Percentiles rank a stretch among this genome's conserved stretches.
phyloP scores from a whole-genome alignment of 2,888 invertebrate species.

The Atrina japonica region DNA sequence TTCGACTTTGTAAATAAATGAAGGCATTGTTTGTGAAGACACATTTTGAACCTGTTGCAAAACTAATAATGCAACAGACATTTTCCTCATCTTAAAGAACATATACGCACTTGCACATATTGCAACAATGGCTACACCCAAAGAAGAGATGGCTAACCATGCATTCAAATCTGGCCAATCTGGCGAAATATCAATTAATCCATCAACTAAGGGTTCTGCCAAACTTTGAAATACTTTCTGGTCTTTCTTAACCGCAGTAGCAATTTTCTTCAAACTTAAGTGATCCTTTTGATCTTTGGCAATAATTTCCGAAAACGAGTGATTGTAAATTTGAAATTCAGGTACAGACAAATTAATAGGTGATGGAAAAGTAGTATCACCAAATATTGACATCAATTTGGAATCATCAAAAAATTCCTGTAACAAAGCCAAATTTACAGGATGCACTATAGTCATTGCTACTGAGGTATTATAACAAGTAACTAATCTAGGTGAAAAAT shows the following conservation, averaged over 20 bases:
- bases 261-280: no score
- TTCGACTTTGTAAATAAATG: slow-evolving; percentile 10
- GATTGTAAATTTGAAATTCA: slow-evolving; percentile 7
- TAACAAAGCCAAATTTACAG: slow-evolving; percentile 17
- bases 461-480: neutral
- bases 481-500: slow-evolving; percentile 11
- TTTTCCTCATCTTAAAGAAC: slow-evolving; percentile 20
- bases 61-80: slow-evolving; percentile 7
- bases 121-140: slow-evolving; percentile 2
- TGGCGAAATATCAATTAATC: neutral
- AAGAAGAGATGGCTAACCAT: neutral
- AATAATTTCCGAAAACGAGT: slow-evolving; percentile 8
- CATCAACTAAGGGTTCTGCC: slow-evolving; percentile 18
- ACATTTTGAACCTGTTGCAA: slow-evolving; percentile 6
- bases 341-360: no score
- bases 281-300: slow-evolving; percentile 8
- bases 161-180: slow-evolving; percentile 24
- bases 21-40: slow-evolving; percentile 6
- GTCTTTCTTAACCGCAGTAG: slow-evolving; percentile 11
- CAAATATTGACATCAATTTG: neutral
- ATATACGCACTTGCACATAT: neutral
- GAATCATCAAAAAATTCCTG: slow-evolving; percentile 26
- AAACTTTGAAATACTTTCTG: slow-evolving; percentile 10
- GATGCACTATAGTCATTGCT: neutral
- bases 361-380: no score